phyloP scores from a whole-genome alignment of 1,140 invertebrate species.

The Brachionus asplanchnoidis region DNA sequence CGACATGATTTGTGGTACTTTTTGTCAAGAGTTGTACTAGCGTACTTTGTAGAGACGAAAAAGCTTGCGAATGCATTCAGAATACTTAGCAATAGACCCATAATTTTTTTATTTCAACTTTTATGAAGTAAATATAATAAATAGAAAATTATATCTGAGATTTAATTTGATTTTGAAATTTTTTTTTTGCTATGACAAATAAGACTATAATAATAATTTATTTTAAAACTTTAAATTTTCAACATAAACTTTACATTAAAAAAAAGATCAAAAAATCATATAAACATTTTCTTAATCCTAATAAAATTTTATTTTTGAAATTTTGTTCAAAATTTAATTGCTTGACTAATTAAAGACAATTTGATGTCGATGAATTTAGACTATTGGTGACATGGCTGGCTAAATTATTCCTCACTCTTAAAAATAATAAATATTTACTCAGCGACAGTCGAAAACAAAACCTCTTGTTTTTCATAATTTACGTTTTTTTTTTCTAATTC shows the following conservation, averaged over 20 bases:
- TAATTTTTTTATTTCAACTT: not conserved
- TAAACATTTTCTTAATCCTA: not conserved
- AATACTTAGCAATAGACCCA: constrained; percentile 1
- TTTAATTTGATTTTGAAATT: not conserved
- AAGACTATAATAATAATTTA: not conserved
- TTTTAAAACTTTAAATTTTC: not conserved
- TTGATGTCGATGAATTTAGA: not conserved
- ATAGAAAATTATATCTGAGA: not conserved
- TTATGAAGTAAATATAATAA: not conserved
- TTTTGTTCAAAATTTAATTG: not conserved
- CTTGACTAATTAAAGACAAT: not conserved
- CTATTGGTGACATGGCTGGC: no score
- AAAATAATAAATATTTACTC: not conserved
- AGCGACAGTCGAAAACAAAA: not conserved
- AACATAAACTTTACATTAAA: not conserved
- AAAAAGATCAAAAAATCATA: not conserved
- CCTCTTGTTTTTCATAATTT: not conserved
- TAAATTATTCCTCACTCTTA: not conserved
- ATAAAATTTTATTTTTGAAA: not conserved
- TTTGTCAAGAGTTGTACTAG: not conserved
- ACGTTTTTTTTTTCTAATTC: no score
- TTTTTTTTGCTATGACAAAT: not conserved
- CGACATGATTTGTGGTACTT: constrained; percentile 18
- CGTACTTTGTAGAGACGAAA: not conserved
- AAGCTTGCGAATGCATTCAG: not conserved